Base-by-base conservation (phyloP, 2,888 invertebrate genomes). In the Adineta ricciae region DNA sequence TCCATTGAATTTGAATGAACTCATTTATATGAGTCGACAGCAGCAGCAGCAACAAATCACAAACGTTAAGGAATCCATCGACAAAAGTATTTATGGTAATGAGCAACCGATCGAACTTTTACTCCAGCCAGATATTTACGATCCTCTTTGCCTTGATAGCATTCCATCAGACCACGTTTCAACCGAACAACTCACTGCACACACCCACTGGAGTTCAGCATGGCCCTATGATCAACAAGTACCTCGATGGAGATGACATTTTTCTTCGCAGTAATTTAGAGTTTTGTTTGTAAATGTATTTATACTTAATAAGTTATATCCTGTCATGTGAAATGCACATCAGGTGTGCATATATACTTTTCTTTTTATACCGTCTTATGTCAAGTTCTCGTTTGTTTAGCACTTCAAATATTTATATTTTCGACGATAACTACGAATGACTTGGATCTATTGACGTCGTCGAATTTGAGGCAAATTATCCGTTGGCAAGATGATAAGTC, bases 1-100 rank as follows among this genome's bases (percentile, higher is more conserved):
- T 78, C 73, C 73, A 78, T 41, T 78, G 21, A 78, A 78, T 78
- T 41, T 78, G 41, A 78, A 78, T 78, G 73, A 36, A 24, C n/a
- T 78, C 11, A 78, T 78, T 24, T n/a, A n/a, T n/a, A n/a, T n/a
- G n/a, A n/a, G n/a, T n/a, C 73, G 21, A 41, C 16, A 78, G 1
- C 19, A 21, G 2, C 50, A 9, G 19, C 50, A 50, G 19, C 50
- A 50, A 50, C 3, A 78, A 36, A 24, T 7, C 24, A 41, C 41
- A 78, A 41, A 11, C 1, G 21, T 38, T 21, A 21, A 36, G 24
- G 41, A 41, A 3, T 2, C 7, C 24, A 78, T 27, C 4, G 9
- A 24, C 4, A 9, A 38, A 36, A 1, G 21, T 78, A 24, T 41
- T 41, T 36, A 36, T 41, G 24, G 41, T 38, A 24, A 78, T 78